Conservation (phyloP, 2,888 invertebrate genomes). For the Agrotis ipsilon region DNA sequence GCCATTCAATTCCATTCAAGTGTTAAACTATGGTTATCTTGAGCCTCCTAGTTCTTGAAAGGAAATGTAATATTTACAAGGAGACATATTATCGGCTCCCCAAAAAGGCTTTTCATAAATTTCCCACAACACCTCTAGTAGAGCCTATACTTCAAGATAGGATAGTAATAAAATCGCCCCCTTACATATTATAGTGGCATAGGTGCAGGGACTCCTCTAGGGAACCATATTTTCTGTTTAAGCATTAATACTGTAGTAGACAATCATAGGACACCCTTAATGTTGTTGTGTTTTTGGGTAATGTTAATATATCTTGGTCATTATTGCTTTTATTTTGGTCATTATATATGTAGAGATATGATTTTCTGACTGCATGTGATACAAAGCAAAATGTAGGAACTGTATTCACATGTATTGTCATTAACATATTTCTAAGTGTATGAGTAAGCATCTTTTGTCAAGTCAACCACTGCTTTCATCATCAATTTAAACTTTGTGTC, state of each 20-base stretch:
- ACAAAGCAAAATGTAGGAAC: too few relatives aligned
- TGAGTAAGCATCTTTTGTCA: neutral
- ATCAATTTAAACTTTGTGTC: neutral
- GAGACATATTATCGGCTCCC: slow-evolving; percentile 71
- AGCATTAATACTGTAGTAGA: slow-evolving; percentile 84
- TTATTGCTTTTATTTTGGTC: slow-evolving; percentile 24
- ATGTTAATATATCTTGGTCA: slow-evolving; percentile 48
- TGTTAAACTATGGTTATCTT: slow-evolving; percentile 50
- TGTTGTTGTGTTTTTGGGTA: slow-evolving; percentile 51
- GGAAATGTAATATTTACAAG: slow-evolving; percentile 76
- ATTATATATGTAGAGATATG: too few relatives aligned
- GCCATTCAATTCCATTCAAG: slow-evolving; percentile 25
- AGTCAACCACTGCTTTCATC: neutral
- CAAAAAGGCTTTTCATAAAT: slow-evolving; percentile 82
- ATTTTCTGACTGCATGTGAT: too few relatives aligned
- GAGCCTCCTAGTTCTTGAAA: slow-evolving; percentile 59
- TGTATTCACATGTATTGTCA: too few relatives aligned
- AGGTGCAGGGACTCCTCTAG: slow-evolving; percentile 79
- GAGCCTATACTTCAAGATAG: slow-evolving; percentile 81
- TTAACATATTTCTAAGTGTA: too few relatives aligned
- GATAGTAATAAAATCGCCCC: slow-evolving; percentile 85
- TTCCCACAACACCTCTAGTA: slow-evolving; percentile 76
- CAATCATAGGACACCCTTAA: slow-evolving; percentile 69
- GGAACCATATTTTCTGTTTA: slow-evolving; percentile 86
- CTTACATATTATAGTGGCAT: slow-evolving; percentile 86